A percentile compares a stretch with the other conserved stretches of the same genome.
These are phyloP conservation scores for Pentamera pediparva DNA, from an alignment of 53 echinoderm and acorn worm genomes.

Conservation along the genomic window DNA sequence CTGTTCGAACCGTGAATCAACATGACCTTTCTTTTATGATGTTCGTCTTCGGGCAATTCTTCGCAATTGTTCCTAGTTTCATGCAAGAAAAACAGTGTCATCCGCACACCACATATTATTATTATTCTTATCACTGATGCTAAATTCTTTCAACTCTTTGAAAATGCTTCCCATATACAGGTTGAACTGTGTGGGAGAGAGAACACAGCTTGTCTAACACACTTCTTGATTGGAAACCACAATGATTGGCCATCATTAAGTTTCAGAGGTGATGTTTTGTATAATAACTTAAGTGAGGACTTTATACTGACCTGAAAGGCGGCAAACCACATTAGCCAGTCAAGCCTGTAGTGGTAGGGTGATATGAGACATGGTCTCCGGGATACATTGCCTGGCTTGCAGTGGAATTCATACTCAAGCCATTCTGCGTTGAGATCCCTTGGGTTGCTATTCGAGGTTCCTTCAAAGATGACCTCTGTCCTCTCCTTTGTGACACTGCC, in stretches of 20 bases:
- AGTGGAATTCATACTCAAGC: conserved; percentile 93
- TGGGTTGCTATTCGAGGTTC: conserved; percentile 58
- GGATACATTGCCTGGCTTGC: conserved; percentile 86
- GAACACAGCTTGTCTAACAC: no score
- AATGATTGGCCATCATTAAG: neutral
- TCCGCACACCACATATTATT: no score
- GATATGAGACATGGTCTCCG: conserved; percentile 85
- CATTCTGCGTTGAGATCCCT: conserved; percentile 53
- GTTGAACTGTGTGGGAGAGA: no score
- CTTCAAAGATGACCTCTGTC: conserved; percentile 87
- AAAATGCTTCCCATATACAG: no score
- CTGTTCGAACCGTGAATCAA: no score
- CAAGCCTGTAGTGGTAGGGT: conserved; percentile 94
- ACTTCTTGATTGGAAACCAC: neutral
- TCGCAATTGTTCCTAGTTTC: no score
- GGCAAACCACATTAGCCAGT: conserved; percentile 98
- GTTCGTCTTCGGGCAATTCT: no score
- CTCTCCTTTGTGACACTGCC: conserved; percentile 86
- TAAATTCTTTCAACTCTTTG: no score
- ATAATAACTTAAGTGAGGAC: neutral
- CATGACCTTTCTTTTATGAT: no score
- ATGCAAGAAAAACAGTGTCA: no score
- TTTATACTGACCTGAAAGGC: conserved; percentile 78
- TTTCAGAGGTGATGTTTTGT: neutral
- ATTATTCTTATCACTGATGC: no score